Conservation (phyloP, 2,797 vertebrate genomes). For the Eupleurogrammus muticus region DNA sequence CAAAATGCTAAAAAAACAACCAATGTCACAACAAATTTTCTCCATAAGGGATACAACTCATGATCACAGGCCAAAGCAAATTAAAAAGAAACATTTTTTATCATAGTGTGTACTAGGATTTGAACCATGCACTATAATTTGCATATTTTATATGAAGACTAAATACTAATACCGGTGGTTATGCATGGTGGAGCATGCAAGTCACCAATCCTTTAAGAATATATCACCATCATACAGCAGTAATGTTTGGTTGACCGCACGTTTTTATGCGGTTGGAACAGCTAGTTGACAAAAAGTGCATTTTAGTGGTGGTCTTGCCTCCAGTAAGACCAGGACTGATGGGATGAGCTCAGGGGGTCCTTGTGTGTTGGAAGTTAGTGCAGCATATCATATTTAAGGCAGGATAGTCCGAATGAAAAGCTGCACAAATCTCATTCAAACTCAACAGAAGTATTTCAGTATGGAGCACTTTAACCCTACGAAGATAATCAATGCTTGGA, state of each 20-base stretch:
- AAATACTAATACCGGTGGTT: not conserved
- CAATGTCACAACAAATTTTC: not conserved
- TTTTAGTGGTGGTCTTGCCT: slow-evolving; percentile 6
- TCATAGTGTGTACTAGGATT: not conserved
- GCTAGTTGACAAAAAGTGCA: slow-evolving; percentile 28
- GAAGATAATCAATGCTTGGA: not conserved
- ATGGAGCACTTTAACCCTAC: not conserved
- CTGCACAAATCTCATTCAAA: not conserved
- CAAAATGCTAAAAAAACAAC: slow-evolving; percentile 27
- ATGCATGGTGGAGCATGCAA: not conserved
- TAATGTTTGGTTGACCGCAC: slow-evolving; percentile 5
- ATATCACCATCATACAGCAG: not conserved
- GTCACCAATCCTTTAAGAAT: not conserved
- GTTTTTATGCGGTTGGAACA: slow-evolving; percentile 11
- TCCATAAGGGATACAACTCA: not conserved
- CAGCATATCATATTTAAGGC: slow-evolving; percentile 6
- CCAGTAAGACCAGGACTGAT: slow-evolving; percentile 1
- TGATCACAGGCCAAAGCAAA: slow-evolving; percentile 1
- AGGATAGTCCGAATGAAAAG: not conserved
- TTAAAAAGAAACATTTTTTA: not conserved
- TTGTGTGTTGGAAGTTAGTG: slow-evolving; percentile 13
- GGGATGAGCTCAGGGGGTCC: slow-evolving; percentile 33
- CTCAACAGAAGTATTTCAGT: not conserved
- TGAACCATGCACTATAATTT: not conserved
- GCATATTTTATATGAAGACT: not conserved